A percentile compares a stretch with the other conserved stretches of the same genome.
phyloP scores from a whole-genome alignment of 2,797 vertebrate genomes.

The Buphagus erythrorhynchus region DNA sequence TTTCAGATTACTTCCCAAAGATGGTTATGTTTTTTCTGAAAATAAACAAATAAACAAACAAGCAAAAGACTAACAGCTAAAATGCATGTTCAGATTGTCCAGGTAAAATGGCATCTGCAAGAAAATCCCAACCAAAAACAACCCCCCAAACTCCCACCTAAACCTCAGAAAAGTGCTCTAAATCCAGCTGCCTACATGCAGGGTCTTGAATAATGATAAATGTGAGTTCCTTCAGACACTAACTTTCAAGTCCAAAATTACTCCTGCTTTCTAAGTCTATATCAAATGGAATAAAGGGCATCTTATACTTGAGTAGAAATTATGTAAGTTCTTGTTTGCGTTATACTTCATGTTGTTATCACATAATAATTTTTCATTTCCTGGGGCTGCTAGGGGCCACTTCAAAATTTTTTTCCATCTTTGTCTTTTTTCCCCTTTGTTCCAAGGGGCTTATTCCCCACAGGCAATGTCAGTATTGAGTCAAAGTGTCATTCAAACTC shows the following conservation, averaged over 20 bases:
- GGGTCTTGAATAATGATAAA: not conserved
- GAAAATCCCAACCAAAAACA: not conserved
- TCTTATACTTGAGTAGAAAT: not conserved
- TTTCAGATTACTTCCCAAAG: not conserved
- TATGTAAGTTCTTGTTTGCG: not conserved
- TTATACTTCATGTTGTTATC: slow-evolving; percentile 2
- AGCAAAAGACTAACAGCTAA: not conserved
- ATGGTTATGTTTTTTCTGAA: not conserved
- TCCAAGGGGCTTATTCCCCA: not conserved
- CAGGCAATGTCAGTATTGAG: not conserved
- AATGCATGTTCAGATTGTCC: not conserved
- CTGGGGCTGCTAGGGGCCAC: not conserved
- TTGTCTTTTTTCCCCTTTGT: not conserved
- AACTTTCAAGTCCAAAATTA: not conserved
- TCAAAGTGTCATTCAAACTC: not conserved
- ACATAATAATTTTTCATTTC: slow-evolving; percentile 16
- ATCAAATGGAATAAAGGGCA: not conserved
- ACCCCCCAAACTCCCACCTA: not conserved
- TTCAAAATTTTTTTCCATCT: not conserved
- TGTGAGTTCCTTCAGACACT: not conserved
- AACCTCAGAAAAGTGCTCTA: not conserved
- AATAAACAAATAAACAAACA: not conserved
- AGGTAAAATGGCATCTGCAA: not conserved
- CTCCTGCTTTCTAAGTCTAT: not conserved
- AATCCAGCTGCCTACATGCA: not conserved